A percentile compares a stretch with the other conserved stretches of the same genome.
These are phyloP conservation scores for Dipodomys spectabilis DNA, from an alignment of 2,113 vertebrate species.

Conservation along the genomic window DNA sequence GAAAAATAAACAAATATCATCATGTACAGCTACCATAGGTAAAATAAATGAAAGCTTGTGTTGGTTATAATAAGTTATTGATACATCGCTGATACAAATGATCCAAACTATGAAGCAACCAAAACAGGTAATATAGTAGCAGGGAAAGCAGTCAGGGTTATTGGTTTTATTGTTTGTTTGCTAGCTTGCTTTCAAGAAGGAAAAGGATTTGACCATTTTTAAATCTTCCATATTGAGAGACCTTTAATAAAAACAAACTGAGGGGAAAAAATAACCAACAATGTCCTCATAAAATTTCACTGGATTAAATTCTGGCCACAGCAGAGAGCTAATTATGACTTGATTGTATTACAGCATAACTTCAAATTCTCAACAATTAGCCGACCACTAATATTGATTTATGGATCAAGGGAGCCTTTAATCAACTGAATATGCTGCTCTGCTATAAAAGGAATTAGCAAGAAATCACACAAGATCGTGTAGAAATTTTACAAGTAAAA, in stretches of 20 bases:
- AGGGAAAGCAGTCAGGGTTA: neutral
- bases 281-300: constrained; percentile 53
- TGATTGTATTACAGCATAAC: constrained; percentile 77
- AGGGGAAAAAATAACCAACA: neutral
- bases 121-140: neutral
- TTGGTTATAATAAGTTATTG: neutral
- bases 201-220: constrained; percentile 42
- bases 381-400: constrained; percentile 60
- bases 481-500: constrained; percentile 33
- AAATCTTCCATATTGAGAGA: constrained; percentile 35
- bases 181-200: constrained; percentile 39
- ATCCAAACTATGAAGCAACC: neutral
- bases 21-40: no score
- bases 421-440: neutral
- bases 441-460: constrained; percentile 51
- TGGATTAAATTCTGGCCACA: constrained; percentile 63
- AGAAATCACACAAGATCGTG: constrained; percentile 39
- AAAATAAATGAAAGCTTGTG: neutral
- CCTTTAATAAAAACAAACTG: neutral
- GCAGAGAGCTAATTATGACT: constrained; percentile 53
- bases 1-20: neutral
- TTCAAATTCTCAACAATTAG: constrained; percentile 71
- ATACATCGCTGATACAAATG: neutral
- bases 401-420: constrained; percentile 62
- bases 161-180: neutral